Conservation (phyloP, 2,113 vertebrate genomes). For the Mixornis gularis region DNA sequence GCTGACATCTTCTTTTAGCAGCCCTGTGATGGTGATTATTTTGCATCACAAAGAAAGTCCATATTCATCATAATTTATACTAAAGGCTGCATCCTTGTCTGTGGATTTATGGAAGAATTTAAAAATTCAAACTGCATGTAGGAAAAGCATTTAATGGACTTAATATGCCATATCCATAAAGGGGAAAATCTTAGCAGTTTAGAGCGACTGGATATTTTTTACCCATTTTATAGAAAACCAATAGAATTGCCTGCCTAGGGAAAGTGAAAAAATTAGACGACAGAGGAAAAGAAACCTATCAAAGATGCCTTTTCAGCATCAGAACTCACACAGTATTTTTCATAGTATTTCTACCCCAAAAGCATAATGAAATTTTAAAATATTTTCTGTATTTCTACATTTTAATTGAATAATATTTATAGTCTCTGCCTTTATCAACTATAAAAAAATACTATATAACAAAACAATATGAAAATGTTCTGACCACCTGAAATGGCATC, state of each 20-base stretch:
- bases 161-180: background rate
- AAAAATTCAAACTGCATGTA: background rate
- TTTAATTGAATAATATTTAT: background rate
- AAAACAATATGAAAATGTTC: background rate
- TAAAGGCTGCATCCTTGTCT: background rate
- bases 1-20: slow-evolving; percentile 2
- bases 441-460: background rate
- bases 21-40: background rate
- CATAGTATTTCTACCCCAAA: background rate
- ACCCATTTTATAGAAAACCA: background rate
- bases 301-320: background rate
- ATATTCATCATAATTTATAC: background rate
- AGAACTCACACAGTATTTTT: background rate
- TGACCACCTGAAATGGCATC: background rate
- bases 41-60: slow-evolving; percentile 35
- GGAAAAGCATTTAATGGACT: background rate
- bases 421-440: background rate
- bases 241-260: background rate
- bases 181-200: background rate
- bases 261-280: background rate
- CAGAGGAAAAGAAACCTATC: background rate
- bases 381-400: background rate
- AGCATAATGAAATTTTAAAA: background rate
- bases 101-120: background rate
- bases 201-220: background rate